Percentiles rank a stretch among this genome's conserved stretches.
phyloP scores from a whole-genome alignment of 2,113 vertebrate species.

The Vulpes ferrilata region DNA sequence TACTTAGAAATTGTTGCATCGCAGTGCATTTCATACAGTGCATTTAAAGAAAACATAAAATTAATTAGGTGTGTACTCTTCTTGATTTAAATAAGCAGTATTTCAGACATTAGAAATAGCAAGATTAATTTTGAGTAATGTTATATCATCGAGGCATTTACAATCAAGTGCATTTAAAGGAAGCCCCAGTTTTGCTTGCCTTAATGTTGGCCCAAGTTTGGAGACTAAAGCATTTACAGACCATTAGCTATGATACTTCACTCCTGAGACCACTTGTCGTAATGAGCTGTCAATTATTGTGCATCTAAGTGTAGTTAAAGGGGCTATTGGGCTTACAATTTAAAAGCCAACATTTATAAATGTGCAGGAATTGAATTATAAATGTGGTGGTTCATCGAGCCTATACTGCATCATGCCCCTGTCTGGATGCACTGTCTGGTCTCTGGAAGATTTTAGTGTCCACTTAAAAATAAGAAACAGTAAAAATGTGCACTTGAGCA shows the following conservation, averaged over 20 bases:
- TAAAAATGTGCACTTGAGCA: not conserved
- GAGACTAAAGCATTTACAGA: slow-evolving; percentile 67
- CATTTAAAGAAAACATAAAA: not conserved
- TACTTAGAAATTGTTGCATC: not conserved
- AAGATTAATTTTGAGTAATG: slow-evolving; percentile 33
- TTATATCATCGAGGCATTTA: not conserved
- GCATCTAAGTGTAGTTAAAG: slow-evolving; percentile 82
- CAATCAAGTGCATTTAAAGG: slow-evolving; percentile 46
- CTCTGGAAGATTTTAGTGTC: not conserved
- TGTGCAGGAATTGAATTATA: slow-evolving; percentile 84
- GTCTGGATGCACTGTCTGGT: not conserved
- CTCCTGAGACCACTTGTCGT: slow-evolving; percentile 78
- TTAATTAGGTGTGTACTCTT: not conserved
- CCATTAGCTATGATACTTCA: slow-evolving; percentile 69
- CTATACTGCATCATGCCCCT: not conserved
- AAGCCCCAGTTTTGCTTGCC: slow-evolving; percentile 32
- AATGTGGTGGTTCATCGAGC: slow-evolving; percentile 74
- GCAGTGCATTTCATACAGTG: slow-evolving; percentile 29
- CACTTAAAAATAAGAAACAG: slow-evolving; percentile 45
- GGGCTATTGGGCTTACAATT: slow-evolving; percentile 75
- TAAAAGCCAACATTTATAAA: slow-evolving; percentile 83
- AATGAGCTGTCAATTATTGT: slow-evolving; percentile 78
- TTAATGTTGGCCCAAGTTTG: slow-evolving; percentile 60
- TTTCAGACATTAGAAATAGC: slow-evolving; percentile 12
- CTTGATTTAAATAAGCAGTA: not conserved